Base-by-base conservation (phyloP, 2,113 vertebrate species). In the Notothenia rossii region DNA sequence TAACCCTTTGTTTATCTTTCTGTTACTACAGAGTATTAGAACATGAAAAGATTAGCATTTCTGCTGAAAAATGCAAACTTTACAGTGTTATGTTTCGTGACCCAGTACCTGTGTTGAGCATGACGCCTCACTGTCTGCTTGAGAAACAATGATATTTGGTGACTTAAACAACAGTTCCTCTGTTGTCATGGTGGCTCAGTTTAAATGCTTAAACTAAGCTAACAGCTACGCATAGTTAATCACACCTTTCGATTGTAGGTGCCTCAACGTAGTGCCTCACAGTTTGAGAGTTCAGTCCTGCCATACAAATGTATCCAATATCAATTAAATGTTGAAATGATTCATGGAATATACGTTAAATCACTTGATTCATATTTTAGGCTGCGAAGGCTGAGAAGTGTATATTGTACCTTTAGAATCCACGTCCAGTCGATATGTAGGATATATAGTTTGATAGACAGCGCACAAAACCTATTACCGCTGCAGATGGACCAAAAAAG, bases 81-180 rank as follows among this genome's bases (percentile, higher is more conserved):
- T 12, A 56, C 12, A 55, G 20, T 29, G 5, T 63, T 18, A 5
- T 22, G 22, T 70, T 65, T 77, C 54, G 40, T 73, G 56, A 71
- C 29, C 11, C 3, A 1, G 43, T 17, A 22, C 46, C 61, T 75
- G 55, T 2, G 12, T 7, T 49, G 65, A 74, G 45, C 18, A 12
- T 40, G 40, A 14, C 18, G 13, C 36, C 76, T 55, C 15, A 10
- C 11, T 62, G 49, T 67, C 11, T 79, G 48, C 20, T 40, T 50
- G 14, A 67, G 54, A 49, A 59, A 79, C 40, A 48, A 11, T 1
- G 8, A 18, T 43, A 36, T 65, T 50, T 64, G 12, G 54, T 13
- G 25, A 7, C 14, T 25, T 25, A 3, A 25, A 25, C 25, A 25
- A 25, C 2, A 25, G 25, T 25, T 25, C 25, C 25, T 25, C 25